Base-by-base conservation (phyloP, 1,140 invertebrate species). In the Cylas formicarius region DNA sequence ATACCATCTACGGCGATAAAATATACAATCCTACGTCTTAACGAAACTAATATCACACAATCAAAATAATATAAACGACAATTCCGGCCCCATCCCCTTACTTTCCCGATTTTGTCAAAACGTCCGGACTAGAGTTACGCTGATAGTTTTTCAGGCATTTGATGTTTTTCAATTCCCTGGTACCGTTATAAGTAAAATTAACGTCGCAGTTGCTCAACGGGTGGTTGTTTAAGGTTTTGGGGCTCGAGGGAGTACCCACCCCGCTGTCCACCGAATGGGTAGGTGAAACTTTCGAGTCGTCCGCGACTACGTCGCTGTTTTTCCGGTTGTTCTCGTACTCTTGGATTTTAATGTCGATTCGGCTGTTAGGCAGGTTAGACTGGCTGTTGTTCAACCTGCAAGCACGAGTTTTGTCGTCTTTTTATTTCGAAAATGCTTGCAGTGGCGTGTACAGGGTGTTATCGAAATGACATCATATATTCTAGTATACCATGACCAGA, bases 181-280 rank as follows among this genome's bases (percentile, higher is more conserved):
- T 81, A 21, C 78, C 78, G 38, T 76, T 77, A 49, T 72, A 81
- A 42, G 73, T 76, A 27, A 81, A 76, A 57, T 73, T 76, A 2
- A 82, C 78, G 56, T 79, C 79, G 37, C 66, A 68, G 42, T 72
- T 73, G 34, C 72, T 72, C 8, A 76, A 50, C 0, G 74, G 74
- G 61, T 75, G 73, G n/a, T 57, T 55, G 24, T 70, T 66, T 58
- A 67, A 49, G 13, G 53, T 54, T 22, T 52, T 59, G 1, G 64
- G 63, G 31, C 58, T 59, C 2, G 53, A 24, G 0, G 66, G 62
- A n/a, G 65, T 66, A 17, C 58, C 58, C 2, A 67, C 47, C 6
- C 65, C 63, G 40, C 64, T 67, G 26, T 68, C 64, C 23, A 49
- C 38, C 17, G 50, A 57, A 33, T 44, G 43, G 6, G 35, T 50